Evolutionary conservation across 2,888 invertebrate species (phyloP).

Genomic region (Drosophila birchii): DNA sequence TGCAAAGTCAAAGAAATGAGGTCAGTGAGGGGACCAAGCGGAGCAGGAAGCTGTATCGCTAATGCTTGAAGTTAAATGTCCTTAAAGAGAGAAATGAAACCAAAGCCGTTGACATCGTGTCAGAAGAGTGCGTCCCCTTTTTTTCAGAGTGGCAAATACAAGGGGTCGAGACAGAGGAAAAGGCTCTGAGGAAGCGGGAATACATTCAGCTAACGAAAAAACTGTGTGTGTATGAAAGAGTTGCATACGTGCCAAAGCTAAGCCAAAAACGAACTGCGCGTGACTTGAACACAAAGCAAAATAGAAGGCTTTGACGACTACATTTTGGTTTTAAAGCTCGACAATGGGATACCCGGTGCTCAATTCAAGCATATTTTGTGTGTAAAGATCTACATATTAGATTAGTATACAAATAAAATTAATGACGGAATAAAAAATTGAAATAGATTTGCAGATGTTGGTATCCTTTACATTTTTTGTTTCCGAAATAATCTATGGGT

Average conservation of each 20-base stretch:
- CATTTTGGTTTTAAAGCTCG: background rate
- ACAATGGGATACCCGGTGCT: slow-evolving; percentile 1
- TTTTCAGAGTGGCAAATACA: slow-evolving; percentile 23
- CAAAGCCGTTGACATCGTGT: slow-evolving; percentile 60
- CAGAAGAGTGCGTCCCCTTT: slow-evolving; percentile 38
- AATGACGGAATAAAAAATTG: no score
- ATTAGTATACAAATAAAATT: no score
- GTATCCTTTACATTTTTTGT: no score
- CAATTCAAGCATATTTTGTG: background rate
- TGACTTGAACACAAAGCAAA: slow-evolving; percentile 60
- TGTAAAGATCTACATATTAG: no score
- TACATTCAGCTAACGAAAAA: slow-evolving; percentile 19
- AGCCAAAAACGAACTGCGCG: slow-evolving; percentile 48
- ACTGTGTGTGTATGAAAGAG: slow-evolving; percentile 49
- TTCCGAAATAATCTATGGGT: no score
- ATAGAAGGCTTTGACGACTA: slow-evolving; percentile 4
- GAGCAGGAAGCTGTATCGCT: slow-evolving; percentile 7
- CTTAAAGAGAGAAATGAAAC: slow-evolving; percentile 42
- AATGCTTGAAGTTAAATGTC: slow-evolving; percentile 34
- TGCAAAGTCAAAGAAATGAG: slow-evolving; percentile 1
- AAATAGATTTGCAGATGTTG: no score
- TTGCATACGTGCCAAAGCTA: slow-evolving; percentile 61
- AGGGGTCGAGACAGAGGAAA: background rate
- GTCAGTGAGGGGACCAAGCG: background rate
- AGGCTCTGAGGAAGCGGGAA: slow-evolving; percentile 13